A percentile compares a stretch with the other conserved stretches of the same genome.
Evolutionary conservation across 2,113 vertebrate species (phyloP).

Genomic region (Nothocercus julius): DNA sequence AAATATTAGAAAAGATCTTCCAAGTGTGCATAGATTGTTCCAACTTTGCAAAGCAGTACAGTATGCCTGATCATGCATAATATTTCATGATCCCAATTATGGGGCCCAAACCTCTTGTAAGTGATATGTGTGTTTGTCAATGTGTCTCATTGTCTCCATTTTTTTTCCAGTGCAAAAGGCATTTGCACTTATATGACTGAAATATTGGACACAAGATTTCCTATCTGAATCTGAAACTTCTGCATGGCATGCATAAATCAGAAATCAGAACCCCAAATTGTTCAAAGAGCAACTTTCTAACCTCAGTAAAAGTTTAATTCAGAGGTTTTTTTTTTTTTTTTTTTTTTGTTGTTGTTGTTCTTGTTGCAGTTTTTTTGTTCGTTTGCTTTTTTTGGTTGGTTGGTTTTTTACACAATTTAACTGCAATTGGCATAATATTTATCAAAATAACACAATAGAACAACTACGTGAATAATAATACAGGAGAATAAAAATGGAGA

Average conservation of each 20-base stretch:
- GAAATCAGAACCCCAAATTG: not conserved
- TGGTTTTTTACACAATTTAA: not conserved
- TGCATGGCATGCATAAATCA: not conserved
- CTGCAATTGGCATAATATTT: not conserved
- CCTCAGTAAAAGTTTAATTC: not conserved
- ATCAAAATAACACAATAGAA: not conserved
- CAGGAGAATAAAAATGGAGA: not conserved
- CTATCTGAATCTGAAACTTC: not conserved
- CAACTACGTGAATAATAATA: not conserved
- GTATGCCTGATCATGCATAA: not conserved
- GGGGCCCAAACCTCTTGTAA: not conserved
- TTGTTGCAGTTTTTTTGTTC: not conserved
- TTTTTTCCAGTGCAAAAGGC: not conserved
- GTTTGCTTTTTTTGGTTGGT: no score
- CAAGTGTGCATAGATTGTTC: not conserved
- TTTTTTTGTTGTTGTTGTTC: no score
- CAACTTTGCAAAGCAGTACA: not conserved
- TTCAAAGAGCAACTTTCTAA: not conserved
- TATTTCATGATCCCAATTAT: not conserved
- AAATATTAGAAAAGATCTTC: not conserved
- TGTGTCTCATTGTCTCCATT: not conserved
- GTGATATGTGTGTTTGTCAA: not conserved
- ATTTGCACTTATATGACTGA: not conserved
- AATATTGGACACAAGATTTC: not conserved
- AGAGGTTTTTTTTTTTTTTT: not conserved